These are phyloP conservation scores for Casuarius casuarius DNA, from an alignment of 2,113 vertebrate genomes.

Conservation along the genomic window DNA sequence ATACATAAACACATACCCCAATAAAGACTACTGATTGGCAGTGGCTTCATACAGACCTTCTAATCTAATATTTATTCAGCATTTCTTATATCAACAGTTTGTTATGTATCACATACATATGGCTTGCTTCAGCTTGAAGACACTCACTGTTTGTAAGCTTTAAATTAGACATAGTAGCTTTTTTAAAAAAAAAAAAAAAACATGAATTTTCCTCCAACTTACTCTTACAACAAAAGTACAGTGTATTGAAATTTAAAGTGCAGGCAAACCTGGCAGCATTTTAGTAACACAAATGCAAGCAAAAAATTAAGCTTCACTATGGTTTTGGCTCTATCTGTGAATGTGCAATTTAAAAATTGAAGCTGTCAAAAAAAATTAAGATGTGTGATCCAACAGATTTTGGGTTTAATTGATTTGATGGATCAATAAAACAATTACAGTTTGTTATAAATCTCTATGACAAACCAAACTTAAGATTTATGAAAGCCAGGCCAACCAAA, in stretches of 20 bases:
- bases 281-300: neutral
- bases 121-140: neutral
- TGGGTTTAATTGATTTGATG: accelerated
- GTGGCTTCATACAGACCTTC: neutral
- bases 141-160: neutral
- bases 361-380: neutral
- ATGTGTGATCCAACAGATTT: neutral
- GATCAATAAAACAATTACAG: neutral
- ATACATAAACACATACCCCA: neutral
- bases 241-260: neutral
- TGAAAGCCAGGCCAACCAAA: neutral
- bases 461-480: neutral
- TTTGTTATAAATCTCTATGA: neutral
- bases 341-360: neutral
- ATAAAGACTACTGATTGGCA: neutral
- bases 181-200: neutral
- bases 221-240: neutral
- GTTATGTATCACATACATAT: neutral
- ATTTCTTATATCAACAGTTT: neutral
- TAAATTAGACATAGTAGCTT: neutral
- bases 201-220: neutral
- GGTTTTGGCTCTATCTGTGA: neutral
- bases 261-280: neutral
- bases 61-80: neutral
- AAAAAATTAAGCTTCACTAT: neutral